Base-by-base conservation (phyloP, 2,888 invertebrate genomes). In the Rotaria magnacalcarata region DNA sequence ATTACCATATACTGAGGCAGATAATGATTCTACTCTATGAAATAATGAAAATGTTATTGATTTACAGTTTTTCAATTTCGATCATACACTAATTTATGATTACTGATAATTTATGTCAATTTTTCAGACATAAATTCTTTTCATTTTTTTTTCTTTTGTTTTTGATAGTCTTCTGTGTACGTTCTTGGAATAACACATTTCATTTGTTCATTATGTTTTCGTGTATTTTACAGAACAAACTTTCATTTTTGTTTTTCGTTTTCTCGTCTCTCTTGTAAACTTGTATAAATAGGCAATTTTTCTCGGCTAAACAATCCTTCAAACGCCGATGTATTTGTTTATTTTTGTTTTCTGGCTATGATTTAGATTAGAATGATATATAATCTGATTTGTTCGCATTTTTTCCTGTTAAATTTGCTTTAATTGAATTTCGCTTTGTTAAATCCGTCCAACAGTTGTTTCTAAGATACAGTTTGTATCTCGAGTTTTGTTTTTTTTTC, bases 231-330 rank as follows among this genome's bases (percentile, higher is more conserved):
- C 34, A 67, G 19, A 67, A 41, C 34, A 16, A 19, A 27, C 5
- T 1, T 34, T 67, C 67, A 4, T 67, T 34, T 34, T 41, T 34
- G 2, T 27, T 67, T 6, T 67, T 2, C 11, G 8, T 67, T 34
- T 34, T 34, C 6, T 27, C 16, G 11, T 67, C 2, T 14, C 27
- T n/a, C 11, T 27, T 27, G 27, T 67, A 19, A 19, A 27, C 27
- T 67, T 67, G 3, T 67, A 67, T 67, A 34, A 67, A 67, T 67
- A 67, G 67, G 67, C 67, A 67, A 67, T 67, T 67, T 67, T 67
- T 41, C 34, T 67, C 34, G 7, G 34, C 67, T 2, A 34, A 4
- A 41, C 2, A 41, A 34, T 27, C 34, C 34, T 67, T 67, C 10
- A 19, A 67, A 67, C 16, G 34, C 19, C 67, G 34, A 41, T 3